Evolutionary conservation across 2,113 vertebrate species (phyloP).

Genomic region (Archocentrus centrarchus): DNA sequence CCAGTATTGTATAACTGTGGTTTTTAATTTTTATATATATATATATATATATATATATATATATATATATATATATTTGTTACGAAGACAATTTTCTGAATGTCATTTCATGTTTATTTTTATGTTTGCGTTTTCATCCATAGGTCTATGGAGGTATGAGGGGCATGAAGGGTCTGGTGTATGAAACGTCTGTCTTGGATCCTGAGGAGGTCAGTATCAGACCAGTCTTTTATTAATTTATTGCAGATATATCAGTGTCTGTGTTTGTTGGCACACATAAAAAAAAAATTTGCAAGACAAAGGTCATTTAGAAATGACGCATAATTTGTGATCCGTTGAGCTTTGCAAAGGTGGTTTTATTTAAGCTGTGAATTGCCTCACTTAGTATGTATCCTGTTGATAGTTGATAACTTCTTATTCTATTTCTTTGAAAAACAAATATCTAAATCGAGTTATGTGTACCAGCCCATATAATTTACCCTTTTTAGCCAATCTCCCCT

Average conservation of each 20-base stretch:
- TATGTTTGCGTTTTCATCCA: not conserved
- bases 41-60: no score
- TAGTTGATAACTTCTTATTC: not conserved
- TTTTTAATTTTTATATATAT: no score
- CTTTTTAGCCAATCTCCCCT: not conserved
- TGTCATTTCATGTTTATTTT: not conserved
- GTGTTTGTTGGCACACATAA: not conserved
- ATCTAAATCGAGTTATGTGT: not conserved
- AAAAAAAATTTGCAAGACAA: not conserved
- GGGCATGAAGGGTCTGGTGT: constrained; percentile 96
- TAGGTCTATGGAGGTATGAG: constrained; percentile 98
- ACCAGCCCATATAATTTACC: not conserved
- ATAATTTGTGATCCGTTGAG: not conserved
- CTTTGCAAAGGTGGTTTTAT: not conserved
- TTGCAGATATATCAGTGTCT: not conserved
- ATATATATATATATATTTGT: no score
- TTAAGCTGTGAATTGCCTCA: not conserved
- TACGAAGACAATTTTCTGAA: not conserved
- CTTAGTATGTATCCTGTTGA: not conserved
- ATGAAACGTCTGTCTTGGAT: constrained; percentile 96
- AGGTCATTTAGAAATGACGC: not conserved
- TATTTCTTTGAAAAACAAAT: not conserved
- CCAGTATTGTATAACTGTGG: not conserved
- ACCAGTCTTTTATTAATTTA: not conserved
- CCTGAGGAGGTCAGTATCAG: constrained; percentile 91